These are phyloP conservation scores for Melinaea marsaeus DNA, from an alignment of 2,888 invertebrate species.

Conservation along the genomic window DNA sequence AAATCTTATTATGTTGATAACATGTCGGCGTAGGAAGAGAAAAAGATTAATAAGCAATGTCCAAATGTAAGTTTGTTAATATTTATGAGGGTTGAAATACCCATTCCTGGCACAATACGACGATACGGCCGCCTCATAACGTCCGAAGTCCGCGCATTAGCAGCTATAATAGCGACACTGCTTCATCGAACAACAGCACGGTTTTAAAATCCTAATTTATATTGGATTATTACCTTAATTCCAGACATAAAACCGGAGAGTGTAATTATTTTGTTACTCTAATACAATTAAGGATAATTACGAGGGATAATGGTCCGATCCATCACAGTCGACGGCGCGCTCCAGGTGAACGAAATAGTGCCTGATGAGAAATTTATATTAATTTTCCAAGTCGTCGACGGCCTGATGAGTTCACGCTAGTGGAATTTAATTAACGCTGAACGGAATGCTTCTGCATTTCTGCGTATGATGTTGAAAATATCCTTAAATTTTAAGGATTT, in stretches of 20 bases:
- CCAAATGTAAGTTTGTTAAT: background rate
- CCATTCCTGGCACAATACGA: conserved; percentile 8
- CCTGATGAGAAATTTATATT: conserved; percentile 41
- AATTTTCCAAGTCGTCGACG: conserved; percentile 44
- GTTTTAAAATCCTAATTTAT: too few relatives aligned
- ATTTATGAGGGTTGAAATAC: conserved; percentile 5
- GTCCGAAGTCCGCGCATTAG: conserved; percentile 7
- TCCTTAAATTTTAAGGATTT: background rate
- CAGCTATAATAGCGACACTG: background rate
- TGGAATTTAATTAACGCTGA: conserved; percentile 31
- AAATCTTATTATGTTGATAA: too few relatives aligned
- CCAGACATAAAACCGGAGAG: background rate
- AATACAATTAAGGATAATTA: conserved; percentile 13
- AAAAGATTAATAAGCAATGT: too few relatives aligned
- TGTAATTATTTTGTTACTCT: background rate
- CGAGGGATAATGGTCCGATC: conserved; percentile 15
- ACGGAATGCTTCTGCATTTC: conserved; percentile 19
- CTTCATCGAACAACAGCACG: too few relatives aligned
- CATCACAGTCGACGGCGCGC: conserved; percentile 18
- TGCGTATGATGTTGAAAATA: conserved; percentile 12
- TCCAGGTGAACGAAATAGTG: conserved; percentile 25
- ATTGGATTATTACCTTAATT: background rate
- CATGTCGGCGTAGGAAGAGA: too few relatives aligned
- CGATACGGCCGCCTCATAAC: background rate
- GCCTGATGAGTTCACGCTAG: conserved; percentile 30